A percentile compares a stretch with the other conserved stretches of the same genome.
Conservation (phyloP, 2,113 vertebrate species). For the Mormyrus iriodes region DNA sequence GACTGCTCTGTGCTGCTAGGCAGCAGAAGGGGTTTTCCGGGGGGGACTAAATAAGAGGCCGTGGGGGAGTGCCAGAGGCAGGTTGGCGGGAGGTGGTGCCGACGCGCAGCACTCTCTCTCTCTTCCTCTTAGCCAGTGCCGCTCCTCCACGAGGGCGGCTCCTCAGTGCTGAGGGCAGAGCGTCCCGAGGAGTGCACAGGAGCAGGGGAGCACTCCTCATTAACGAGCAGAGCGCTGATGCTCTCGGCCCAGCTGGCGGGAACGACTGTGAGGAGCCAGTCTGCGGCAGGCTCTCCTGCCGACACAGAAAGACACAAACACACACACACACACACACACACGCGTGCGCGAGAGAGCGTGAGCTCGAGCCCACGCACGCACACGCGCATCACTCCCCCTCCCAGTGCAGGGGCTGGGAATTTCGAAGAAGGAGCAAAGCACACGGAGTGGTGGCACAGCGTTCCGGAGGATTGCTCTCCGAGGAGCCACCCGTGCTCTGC, state of each 20-base stretch:
- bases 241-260: background rate
- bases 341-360: background rate
- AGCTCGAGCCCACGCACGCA: conserved; percentile 17
- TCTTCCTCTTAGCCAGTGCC: background rate
- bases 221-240: background rate
- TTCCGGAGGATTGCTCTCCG: conserved; percentile 56
- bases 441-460: conserved; percentile 24
- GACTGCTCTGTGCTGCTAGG: background rate
- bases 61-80: background rate
- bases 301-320: background rate
- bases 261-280: background rate
- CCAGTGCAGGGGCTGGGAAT: conserved; percentile 8
- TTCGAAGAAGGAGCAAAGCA: conserved; percentile 29
- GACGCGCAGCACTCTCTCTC: background rate
- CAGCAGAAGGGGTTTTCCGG: background rate
- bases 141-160: background rate
- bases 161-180: background rate
- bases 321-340: background rate
- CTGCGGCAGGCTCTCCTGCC: conserved; percentile 4
- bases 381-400: conserved; percentile 26
- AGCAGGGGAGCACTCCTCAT: background rate
- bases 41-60: background rate
- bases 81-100: background rate
- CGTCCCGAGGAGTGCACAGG: background rate
- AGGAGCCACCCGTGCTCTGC: conserved; percentile 52